Evolutionary conservation across 2,888 invertebrate species (phyloP).

Genomic region (Marronus borbonicus): DNA sequence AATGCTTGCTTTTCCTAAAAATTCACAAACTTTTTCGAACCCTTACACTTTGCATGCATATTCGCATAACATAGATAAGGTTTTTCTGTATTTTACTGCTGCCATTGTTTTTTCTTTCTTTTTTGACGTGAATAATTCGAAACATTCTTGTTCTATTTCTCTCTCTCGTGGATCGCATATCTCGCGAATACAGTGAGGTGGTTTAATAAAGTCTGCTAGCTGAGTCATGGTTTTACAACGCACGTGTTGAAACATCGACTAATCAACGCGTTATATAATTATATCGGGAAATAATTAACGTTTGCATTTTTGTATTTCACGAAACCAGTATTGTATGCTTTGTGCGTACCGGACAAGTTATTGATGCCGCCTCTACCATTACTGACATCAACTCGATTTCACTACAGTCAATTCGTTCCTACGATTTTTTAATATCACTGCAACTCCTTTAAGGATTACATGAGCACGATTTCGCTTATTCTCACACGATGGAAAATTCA

Average conservation of each 20-base stretch:
- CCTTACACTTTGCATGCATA: conserved; percentile 8
- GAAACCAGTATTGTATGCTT: conserved; percentile 46
- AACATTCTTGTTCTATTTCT: conserved; percentile 58
- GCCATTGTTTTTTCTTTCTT: conserved; percentile 27
- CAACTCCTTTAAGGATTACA: conserved; percentile 3
- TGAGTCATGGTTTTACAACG: conserved; percentile 59
- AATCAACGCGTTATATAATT: conserved; percentile 60
- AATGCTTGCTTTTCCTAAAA: too few species aligned
- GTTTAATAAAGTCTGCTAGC: conserved; percentile 58
- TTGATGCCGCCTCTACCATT: conserved; percentile 15
- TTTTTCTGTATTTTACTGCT: conserved; percentile 23
- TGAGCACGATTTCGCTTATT: not conserved
- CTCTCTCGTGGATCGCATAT: conserved; percentile 45
- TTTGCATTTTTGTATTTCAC: conserved; percentile 52
- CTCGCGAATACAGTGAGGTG: conserved; percentile 56
- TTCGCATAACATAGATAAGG: conserved; percentile 13
- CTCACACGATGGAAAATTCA: too few species aligned
- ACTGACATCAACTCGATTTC: conserved; percentile 19
- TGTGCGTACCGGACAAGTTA: conserved; percentile 18
- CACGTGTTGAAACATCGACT: conserved; percentile 59
- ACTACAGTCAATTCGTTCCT: conserved; percentile 1
- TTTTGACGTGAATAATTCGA: conserved; percentile 50
- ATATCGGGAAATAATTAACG: conserved; percentile 59
- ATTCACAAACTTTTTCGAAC: not conserved
- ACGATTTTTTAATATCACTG: conserved; percentile 1